Conservation (phyloP, 1,140 invertebrate species). For the Adoxophyes honmai region DNA sequence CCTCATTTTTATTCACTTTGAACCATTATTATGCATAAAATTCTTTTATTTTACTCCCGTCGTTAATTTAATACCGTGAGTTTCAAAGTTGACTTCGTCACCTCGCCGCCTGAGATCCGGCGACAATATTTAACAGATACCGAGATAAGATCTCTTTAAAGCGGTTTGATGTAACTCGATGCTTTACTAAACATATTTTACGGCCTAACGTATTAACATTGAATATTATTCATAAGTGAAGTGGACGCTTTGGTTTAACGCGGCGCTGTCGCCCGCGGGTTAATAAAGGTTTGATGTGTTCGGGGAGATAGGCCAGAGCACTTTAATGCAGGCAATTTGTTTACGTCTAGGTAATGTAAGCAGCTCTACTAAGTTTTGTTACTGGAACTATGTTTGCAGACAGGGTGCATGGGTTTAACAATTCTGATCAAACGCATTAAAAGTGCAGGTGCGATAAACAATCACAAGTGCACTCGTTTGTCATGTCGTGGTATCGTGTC, state of each 20-base stretch:
- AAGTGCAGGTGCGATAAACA: constrained; percentile 6
- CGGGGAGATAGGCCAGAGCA: background rate
- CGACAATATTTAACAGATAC: constrained; percentile 63
- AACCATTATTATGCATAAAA: constrained; percentile 72
- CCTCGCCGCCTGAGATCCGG: constrained; percentile 57
- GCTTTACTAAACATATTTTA: constrained; percentile 51
- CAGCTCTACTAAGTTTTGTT: constrained; percentile 4
- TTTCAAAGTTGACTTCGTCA: constrained; percentile 55
- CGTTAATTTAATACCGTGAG: constrained; percentile 64
- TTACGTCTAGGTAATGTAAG: constrained; percentile 13
- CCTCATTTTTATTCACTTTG: constrained; percentile 69
- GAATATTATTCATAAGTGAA: constrained; percentile 15
- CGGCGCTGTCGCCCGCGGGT: constrained; percentile 7
- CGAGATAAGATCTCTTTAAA: constrained; percentile 62
- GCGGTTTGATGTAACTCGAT: constrained; percentile 65
- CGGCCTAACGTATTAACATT: constrained; percentile 14
- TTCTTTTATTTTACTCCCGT: constrained; percentile 65
- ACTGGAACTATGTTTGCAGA: background rate
- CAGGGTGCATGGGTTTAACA: background rate
- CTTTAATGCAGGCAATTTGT: constrained; percentile 14
- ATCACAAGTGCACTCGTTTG: background rate
- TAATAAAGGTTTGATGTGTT: constrained; percentile 15
- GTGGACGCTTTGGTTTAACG: constrained; percentile 11
- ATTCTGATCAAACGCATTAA: background rate
- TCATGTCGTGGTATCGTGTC: background rate